Conservation (phyloP, 35 echinoderm and acorn worm species). For the Lytechinus pictus region DNA sequence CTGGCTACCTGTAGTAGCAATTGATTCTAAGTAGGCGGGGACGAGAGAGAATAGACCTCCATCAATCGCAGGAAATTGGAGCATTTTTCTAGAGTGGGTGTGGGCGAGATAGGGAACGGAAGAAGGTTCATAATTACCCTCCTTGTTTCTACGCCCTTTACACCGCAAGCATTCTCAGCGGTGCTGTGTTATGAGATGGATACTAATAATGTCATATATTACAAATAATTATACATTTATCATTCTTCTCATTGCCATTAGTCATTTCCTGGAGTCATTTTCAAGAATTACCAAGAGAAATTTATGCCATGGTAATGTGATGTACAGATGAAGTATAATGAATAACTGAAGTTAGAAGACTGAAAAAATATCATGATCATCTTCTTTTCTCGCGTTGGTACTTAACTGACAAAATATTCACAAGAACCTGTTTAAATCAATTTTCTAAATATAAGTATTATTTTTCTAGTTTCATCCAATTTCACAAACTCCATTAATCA, state of each 20-base stretch:
- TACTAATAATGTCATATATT: background rate
- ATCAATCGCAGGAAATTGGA: slow-evolving; percentile 20
- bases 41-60: background rate
- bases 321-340: too few species aligned
- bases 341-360: too few species aligned
- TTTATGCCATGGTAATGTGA: background rate
- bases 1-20: background rate
- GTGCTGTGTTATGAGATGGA: background rate
- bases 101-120: background rate
- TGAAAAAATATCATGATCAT: too few species aligned
- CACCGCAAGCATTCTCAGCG: background rate
- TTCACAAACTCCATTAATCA: too few species aligned
- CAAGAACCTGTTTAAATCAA: too few species aligned
- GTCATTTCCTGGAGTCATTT: background rate
- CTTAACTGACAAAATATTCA: too few species aligned
- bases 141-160: background rate
- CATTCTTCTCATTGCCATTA: background rate
- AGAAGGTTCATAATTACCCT: background rate
- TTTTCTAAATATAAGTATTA: too few species aligned
- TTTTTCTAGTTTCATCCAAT: too few species aligned
- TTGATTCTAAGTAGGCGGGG: background rate
- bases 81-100: background rate
- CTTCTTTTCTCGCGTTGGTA: too few species aligned
- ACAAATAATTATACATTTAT: background rate
- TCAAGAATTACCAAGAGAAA: background rate